phyloP scores from a whole-genome alignment of 2,888 invertebrate species.

The Pammene fasciana region DNA sequence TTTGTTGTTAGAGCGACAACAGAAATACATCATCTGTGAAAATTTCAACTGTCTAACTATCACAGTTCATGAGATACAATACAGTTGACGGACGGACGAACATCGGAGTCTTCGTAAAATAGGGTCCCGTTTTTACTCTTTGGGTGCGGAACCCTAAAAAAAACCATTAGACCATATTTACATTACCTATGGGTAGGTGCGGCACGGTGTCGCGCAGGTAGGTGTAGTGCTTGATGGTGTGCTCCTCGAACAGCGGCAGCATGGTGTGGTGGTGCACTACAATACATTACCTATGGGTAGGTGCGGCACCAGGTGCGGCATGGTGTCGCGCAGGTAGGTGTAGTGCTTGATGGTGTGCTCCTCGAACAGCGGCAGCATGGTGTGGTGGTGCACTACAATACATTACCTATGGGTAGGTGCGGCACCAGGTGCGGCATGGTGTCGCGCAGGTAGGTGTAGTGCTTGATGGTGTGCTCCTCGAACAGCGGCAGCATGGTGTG shows the following conservation, averaged over 20 bases:
- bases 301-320: too few relatives aligned
- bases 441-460: conserved; percentile 96
- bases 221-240: conserved; percentile 95
- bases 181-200: conserved; percentile 86
- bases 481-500: conserved; percentile 95
- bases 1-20: too few relatives aligned
- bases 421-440: conserved; percentile 97
- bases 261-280: conserved; percentile 96
- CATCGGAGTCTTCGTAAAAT: too few relatives aligned
- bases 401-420: conserved; percentile 83
- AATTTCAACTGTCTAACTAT: too few relatives aligned
- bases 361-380: conserved; percentile 95
- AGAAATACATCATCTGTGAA: too few relatives aligned
- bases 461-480: conserved; percentile 95
- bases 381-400: conserved; percentile 94
- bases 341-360: conserved; percentile 97
- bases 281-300: conserved; percentile 85
- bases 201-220: conserved; percentile 97
- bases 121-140: too few relatives aligned
- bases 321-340: conserved; percentile 94
- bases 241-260: conserved; percentile 95
- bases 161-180: too few relatives aligned
- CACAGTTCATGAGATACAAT: too few relatives aligned
- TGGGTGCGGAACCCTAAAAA: too few relatives aligned
- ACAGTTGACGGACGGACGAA: too few relatives aligned